phyloP scores from a whole-genome alignment of 2,797 vertebrate genomes.

The Decapterus maruadsi region DNA sequence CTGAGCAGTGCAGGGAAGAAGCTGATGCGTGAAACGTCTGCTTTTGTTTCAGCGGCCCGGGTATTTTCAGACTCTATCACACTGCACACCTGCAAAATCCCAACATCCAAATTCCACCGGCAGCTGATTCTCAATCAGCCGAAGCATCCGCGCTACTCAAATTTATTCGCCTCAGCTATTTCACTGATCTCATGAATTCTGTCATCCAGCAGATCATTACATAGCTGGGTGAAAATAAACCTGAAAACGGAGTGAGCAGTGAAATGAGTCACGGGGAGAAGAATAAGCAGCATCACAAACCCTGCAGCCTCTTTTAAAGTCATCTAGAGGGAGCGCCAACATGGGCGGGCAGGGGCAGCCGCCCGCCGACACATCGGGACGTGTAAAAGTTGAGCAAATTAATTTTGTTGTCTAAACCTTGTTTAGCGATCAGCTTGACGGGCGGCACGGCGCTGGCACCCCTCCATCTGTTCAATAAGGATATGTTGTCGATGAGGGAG shows the following conservation, averaged over 20 bases:
- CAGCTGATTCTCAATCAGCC: slow-evolving; percentile 31
- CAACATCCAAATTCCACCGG: slow-evolving; percentile 22
- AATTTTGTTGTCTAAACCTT: slow-evolving; percentile 66
- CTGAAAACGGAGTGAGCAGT: slow-evolving; percentile 22
- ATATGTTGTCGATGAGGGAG: slow-evolving; percentile 58
- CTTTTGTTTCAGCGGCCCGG: slow-evolving; percentile 49
- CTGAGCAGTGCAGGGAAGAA: neutral
- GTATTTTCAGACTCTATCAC: slow-evolving; percentile 6
- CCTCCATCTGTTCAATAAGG: slow-evolving; percentile 73
- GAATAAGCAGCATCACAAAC: slow-evolving; percentile 44
- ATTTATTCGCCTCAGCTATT: slow-evolving; percentile 26
- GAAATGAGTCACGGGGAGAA: slow-evolving; percentile 39
- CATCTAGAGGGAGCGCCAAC: slow-evolving; percentile 35
- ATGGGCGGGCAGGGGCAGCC: neutral
- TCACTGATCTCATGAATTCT: slow-evolving; percentile 29
- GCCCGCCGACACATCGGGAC: slow-evolving; percentile 17
- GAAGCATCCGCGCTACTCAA: neutral
- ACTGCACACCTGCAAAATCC: slow-evolving; percentile 49
- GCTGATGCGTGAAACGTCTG: slow-evolving; percentile 11
- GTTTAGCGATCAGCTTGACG: slow-evolving; percentile 67
- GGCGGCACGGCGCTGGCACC: slow-evolving; percentile 58
- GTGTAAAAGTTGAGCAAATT: slow-evolving; percentile 61
- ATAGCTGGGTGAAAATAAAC: slow-evolving; percentile 37
- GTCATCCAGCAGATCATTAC: slow-evolving; percentile 25
- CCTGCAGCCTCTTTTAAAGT: slow-evolving; percentile 35